Conservation (phyloP, 2,113 vertebrate species). For the cattle (Bos taurus) region DNA sequence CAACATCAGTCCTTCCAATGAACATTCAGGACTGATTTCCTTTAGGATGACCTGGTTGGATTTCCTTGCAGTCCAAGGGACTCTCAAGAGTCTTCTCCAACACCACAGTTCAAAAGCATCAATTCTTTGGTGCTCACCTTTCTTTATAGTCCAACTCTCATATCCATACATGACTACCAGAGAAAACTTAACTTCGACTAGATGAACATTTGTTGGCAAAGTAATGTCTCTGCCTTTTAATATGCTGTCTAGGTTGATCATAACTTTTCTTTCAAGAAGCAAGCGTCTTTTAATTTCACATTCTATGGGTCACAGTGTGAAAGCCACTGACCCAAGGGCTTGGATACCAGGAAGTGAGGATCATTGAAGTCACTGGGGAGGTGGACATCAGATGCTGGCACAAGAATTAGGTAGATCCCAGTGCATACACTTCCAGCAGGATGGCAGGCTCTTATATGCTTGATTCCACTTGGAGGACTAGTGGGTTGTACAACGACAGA, state of each 20-base stretch:
- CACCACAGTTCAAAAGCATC: background rate
- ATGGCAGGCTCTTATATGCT: rapidly evolving
- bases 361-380: background rate
- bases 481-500: background rate
- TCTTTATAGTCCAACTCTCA: background rate
- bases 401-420: background rate
- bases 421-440: background rate
- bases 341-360: background rate
- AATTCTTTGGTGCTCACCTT: rapidly evolving
- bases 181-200: background rate
- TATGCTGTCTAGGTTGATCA: background rate
- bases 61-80: background rate
- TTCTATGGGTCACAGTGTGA: background rate
- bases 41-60: background rate
- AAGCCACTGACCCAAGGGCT: background rate
- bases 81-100: background rate
- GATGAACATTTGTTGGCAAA: background rate
- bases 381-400: too few relatives aligned
- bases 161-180: background rate
- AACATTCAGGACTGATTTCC: background rate
- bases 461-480: too few relatives aligned
- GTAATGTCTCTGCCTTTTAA: background rate
- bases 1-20: background rate
- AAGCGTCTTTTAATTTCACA: background rate
- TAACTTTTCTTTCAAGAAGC: background rate